Percentiles rank a stretch among this genome's conserved stretches.
Conservation (phyloP, 2,113 vertebrate species). For the Jaculus jaculus region DNA sequence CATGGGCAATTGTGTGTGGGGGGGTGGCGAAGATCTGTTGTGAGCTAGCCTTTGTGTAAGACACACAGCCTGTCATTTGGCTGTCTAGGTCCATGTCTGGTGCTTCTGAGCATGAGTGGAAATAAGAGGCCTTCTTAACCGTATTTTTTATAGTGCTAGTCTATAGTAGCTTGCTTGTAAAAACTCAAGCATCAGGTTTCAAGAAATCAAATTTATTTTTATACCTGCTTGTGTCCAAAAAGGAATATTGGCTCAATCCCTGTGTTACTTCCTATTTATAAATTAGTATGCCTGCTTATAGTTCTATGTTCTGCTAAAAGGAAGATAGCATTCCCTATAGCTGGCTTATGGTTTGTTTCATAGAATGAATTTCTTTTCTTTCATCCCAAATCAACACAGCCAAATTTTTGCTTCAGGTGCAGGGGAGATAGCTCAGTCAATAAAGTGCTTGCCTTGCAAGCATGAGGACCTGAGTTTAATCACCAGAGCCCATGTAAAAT, state of each 20-base stretch:
- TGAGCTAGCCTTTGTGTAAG: too few relatives aligned
- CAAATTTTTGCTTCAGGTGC: background rate
- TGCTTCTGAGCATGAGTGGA: background rate
- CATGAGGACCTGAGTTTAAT: too few relatives aligned
- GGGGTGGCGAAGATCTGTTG: background rate
- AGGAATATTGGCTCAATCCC: background rate
- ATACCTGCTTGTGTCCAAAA: background rate
- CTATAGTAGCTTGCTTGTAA: background rate
- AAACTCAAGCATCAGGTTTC: background rate
- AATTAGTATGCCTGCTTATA: background rate
- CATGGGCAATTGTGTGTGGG: fast-evolving
- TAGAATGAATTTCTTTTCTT: conserved; percentile 21
- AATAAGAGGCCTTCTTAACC: background rate
- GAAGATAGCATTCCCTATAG: background rate
- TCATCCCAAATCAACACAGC: background rate
- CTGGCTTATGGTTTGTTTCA: background rate
- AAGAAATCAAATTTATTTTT: background rate
- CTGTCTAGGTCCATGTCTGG: fast-evolving
- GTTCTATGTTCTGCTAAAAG: background rate
- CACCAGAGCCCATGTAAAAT: too few relatives aligned
- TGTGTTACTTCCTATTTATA: background rate
- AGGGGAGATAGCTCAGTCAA: too few relatives aligned
- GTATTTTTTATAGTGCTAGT: fast-evolving
- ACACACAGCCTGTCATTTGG: fast-evolving
- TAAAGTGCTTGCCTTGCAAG: too few relatives aligned